phyloP scores from a whole-genome alignment of 2,797 vertebrate genomes.

The Somateria mollissima region DNA sequence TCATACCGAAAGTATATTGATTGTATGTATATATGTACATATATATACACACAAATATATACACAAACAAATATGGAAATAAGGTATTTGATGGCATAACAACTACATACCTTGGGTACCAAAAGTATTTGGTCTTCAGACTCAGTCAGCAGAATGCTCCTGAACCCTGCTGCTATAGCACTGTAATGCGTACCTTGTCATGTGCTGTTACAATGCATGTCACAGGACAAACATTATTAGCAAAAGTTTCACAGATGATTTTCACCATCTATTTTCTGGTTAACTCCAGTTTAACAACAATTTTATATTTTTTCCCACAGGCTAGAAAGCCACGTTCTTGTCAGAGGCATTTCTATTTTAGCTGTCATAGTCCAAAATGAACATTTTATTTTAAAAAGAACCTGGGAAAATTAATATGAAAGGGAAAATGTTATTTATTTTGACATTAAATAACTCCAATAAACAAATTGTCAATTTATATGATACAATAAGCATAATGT shows the following conservation, averaged over 20 bases:
- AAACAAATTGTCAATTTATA: conserved; percentile 15
- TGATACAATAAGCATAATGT: neutral
- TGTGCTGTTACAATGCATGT: neutral
- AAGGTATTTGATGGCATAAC: neutral
- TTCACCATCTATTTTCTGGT: conserved; percentile 59
- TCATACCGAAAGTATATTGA: neutral
- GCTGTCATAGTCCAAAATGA: conserved; percentile 26
- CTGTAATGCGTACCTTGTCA: neutral
- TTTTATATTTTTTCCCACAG: conserved; percentile 60
- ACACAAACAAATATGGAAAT: neutral
- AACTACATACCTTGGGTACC: neutral
- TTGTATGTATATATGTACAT: too few species aligned
- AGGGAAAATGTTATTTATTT: conserved; percentile 40
- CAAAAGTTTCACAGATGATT: conserved; percentile 20
- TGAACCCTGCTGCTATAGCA: neutral
- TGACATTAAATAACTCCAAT: conserved; percentile 5
- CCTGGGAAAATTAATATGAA: conserved; percentile 31
- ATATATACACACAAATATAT: neutral
- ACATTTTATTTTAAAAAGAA: conserved; percentile 61
- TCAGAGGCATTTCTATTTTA: conserved; percentile 62
- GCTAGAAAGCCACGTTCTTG: conserved; percentile 41
- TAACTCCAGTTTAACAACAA: conserved; percentile 60
- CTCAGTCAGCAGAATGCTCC: neutral
- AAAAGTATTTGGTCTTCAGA: neutral
- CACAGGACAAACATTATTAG: conserved; percentile 44